Evolutionary conservation across 2,113 vertebrate genomes (phyloP).

Genomic region (Ranitomeya imitator): DNA sequence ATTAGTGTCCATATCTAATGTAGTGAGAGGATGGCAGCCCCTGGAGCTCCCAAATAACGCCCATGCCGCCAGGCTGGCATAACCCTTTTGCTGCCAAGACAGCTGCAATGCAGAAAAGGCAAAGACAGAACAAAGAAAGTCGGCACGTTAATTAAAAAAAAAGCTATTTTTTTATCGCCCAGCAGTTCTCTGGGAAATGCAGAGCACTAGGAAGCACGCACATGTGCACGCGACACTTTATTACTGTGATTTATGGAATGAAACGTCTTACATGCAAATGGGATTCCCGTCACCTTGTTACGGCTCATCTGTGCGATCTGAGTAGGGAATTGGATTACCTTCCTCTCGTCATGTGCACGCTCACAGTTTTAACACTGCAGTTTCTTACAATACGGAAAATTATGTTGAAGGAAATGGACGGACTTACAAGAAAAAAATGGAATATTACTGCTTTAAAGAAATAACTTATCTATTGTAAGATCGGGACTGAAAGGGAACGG

Average conservation of each 20-base stretch:
- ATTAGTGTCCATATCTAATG: constrained; percentile 43
- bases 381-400: neutral
- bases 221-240: neutral
- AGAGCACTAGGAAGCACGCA: neutral
- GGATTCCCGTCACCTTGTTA: neutral
- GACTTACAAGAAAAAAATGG: neutral
- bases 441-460: neutral
- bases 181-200: neutral
- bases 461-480: neutral
- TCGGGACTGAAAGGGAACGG: too few relatives aligned
- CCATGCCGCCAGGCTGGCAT: neutral
- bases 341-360: neutral
- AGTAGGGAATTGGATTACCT: neutral
- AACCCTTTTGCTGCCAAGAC: constrained; percentile 23
- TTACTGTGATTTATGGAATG: neutral
- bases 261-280: neutral
- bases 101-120: constrained; percentile 29
- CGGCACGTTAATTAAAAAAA: neutral
- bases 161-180: neutral
- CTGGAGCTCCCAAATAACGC: constrained; percentile 5
- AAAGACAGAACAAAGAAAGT: neutral
- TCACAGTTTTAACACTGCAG: neutral
- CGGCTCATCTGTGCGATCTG: neutral
- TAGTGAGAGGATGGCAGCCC: constrained; percentile 31
- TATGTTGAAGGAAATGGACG: neutral